Evolutionary conservation across 2,888 invertebrate genomes (phyloP), one percentile per base, ranked within the genome.

Genomic region (Pammene fasciana): DNA sequence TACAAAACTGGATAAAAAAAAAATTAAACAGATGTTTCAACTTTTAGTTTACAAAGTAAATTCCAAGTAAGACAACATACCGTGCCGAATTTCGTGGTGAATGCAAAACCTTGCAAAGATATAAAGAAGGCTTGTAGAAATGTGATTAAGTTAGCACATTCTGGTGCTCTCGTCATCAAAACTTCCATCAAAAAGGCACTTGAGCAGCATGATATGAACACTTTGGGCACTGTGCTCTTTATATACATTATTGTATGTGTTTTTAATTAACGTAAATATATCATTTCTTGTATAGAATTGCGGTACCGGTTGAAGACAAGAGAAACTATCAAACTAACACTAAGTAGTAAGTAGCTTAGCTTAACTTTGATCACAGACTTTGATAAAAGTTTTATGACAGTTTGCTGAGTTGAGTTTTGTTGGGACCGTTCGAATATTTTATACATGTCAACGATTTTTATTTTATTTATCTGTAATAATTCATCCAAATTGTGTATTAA

Each of bases 131-230:
- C 91, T 74, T 92, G 92, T 11, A 92, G 80, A 72, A 89, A 92
- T 45, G 92, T 90, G 50, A 92, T 81, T 34, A 92, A 82, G 79
- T 89, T 91, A 16, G 89, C 90, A 71, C 84, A 85, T 45, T 84
- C 75, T 1, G 92, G 85, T 36, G 79, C 81, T 65, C 75, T 84
- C 52, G 85, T 78, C 89, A 92, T 90, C 67, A 92, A 75, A 71
- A 91, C 82, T 87, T 92, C 92, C 92, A 92, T 91, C 6, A 90
- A 74, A 78, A 88, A 89, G 57, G 90, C 82, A 75, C 88, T 90
- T 3, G 81, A 75, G 75, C 92, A 90, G 75, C 92, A 92, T 67
- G 89, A 84, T 46, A 83, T 16, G 72, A 92, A 88, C 72, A 91
- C 88, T 74, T 90, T 85, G 0, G 74, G 36, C 45, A 82, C 76